Evolutionary conservation across 2,113 vertebrate genomes (phyloP).

Genomic region (Xyrauchen texanus): DNA sequence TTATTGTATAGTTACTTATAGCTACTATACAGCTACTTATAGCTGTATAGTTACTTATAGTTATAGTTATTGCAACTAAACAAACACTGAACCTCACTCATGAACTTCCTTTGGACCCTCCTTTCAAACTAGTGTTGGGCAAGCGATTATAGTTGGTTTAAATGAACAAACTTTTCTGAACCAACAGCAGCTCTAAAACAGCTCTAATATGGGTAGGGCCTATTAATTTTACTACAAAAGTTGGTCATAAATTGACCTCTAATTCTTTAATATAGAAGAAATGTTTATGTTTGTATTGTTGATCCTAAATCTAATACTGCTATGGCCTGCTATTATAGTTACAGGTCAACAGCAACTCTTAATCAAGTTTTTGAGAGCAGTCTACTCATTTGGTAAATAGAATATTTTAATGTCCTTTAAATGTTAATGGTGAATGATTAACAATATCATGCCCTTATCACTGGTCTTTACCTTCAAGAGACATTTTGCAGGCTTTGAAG

Average conservation of each 20-base stretch:
- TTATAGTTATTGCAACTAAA: too few species aligned
- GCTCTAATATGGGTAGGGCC: too few species aligned
- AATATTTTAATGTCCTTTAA: conserved; percentile 26
- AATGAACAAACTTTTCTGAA: neutral
- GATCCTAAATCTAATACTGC: neutral
- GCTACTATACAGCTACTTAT: too few species aligned
- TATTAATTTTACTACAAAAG: too few species aligned
- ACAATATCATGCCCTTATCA: conserved; percentile 5
- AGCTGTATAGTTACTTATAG: too few species aligned
- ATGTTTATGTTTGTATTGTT: neutral
- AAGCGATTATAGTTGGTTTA: neutral
- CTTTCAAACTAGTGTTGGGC: neutral
- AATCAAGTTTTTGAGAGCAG: neutral
- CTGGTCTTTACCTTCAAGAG: neutral
- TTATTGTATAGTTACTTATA: conserved; percentile 11
- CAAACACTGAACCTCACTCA: neutral
- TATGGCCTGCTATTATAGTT: neutral
- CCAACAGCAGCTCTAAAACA: neutral
- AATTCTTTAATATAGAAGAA: neutral
- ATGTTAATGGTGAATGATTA: conserved; percentile 42
- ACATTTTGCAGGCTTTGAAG: neutral
- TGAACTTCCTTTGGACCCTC: neutral
- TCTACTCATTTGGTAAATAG: conserved; percentile 21
- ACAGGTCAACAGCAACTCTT: neutral
- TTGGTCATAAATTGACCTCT: too few species aligned